These are phyloP conservation scores for Drosophila infuscata DNA, from an alignment of 2,888 invertebrate species.

Conservation along the genomic window DNA sequence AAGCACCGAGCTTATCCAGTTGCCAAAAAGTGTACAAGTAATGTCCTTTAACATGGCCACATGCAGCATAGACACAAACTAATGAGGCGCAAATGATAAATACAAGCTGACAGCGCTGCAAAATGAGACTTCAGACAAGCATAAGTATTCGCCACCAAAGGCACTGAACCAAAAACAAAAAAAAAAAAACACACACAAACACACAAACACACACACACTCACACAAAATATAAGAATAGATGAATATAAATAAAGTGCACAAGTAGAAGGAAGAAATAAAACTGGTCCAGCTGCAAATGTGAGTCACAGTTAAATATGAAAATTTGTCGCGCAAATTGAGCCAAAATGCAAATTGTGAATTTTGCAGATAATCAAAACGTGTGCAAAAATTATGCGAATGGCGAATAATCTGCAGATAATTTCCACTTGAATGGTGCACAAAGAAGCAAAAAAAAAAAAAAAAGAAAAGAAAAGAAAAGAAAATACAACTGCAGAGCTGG, in stretches of 20 bases:
- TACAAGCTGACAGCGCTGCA: conserved; percentile 60
- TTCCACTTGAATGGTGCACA: conserved; percentile 59
- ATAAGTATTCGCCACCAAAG: conserved; percentile 25
- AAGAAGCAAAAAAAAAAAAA: background rate
- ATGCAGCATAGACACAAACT: conserved; percentile 53
- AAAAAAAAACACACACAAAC: too few species aligned
- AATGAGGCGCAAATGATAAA: conserved; percentile 78
- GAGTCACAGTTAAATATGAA: conserved; percentile 45
- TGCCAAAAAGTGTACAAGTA: conserved; percentile 52
- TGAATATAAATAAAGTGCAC: background rate
- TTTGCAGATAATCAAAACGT: conserved; percentile 73
- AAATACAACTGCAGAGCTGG: background rate
- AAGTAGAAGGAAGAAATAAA: background rate
- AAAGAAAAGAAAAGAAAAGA: background rate
- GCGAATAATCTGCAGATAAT: conserved; percentile 60
- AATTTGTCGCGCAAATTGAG: conserved; percentile 31
- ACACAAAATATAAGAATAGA: background rate
- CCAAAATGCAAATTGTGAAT: conserved; percentile 67
- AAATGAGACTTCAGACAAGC: conserved; percentile 38
- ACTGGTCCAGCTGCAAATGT: conserved; percentile 46
- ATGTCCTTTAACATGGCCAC: conserved; percentile 52
- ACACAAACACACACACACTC: background rate
- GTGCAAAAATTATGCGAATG: conserved; percentile 62
- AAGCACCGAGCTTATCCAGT: conserved; percentile 18
- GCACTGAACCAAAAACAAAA: background rate